A percentile compares a stretch with the other conserved stretches of the same genome.
phyloP scores from a whole-genome alignment of 2,888 invertebrate species.

The Cetonia aurata region DNA sequence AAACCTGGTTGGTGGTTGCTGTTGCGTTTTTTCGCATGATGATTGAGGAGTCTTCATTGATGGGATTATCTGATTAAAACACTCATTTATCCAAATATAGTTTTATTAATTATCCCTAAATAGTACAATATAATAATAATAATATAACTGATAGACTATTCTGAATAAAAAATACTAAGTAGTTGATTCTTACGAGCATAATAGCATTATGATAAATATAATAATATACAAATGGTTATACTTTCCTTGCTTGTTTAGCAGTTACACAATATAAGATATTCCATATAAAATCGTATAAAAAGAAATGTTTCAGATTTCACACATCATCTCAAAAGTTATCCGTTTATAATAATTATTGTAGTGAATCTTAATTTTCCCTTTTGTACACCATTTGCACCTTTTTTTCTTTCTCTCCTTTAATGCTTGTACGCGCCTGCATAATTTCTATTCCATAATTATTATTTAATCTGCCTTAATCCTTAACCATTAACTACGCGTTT shows the following conservation, averaged over 20 bases:
- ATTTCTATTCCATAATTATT: neutral
- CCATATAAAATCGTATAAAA: constrained; percentile 43
- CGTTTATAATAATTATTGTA: neutral
- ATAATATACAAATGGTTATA: constrained; percentile 49
- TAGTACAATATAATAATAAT: constrained; percentile 47
- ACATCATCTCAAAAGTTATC: constrained; percentile 4
- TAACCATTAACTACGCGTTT: constrained; percentile 11
- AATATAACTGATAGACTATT: constrained; percentile 46
- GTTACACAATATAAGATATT: neutral
- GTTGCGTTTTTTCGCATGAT: too few relatives aligned
- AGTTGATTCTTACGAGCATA: constrained; percentile 43
- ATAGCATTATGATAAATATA: constrained; percentile 34
- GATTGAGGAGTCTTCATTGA: too few relatives aligned
- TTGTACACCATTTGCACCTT: constrained; percentile 45
- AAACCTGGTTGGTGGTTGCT: too few relatives aligned
- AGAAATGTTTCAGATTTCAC: constrained; percentile 17
- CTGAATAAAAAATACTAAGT: constrained; percentile 47
- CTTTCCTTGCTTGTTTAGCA: constrained; percentile 2
- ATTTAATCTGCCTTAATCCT: constrained; percentile 27
- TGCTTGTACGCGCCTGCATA: constrained; percentile 8
- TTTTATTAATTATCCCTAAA: constrained; percentile 56
- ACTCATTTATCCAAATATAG: constrained; percentile 37
- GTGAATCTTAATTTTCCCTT: constrained; percentile 15
- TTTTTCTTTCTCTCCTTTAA: constrained; percentile 18
- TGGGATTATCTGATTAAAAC: neutral